Base-by-base conservation (phyloP, 2,797 vertebrate species). In the Cossypha dichroa region DNA sequence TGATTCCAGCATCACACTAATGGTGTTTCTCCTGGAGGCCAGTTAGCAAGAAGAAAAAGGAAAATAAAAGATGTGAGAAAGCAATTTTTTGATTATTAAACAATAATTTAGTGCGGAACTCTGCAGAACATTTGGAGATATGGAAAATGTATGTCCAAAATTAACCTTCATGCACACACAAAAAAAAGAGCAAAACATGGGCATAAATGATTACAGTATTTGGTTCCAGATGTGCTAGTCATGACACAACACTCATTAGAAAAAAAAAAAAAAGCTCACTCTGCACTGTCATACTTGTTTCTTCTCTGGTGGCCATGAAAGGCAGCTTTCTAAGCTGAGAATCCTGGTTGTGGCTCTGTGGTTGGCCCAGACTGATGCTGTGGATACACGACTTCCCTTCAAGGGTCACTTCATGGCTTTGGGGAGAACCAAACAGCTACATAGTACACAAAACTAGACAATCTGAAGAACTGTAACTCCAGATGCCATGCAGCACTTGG, bases 371-470 rank as follows among this genome's bases (percentile, higher is more conserved):
- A 0, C n/a, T 22, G 16, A 25, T 31, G 18, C 29, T n/a, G 46
- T 45, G 40, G 46, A 11, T 17, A 26, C 2, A 1, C 0, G 0
- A 23, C 25, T 69, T 34, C 49, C 20, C 59, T 55, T 14, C 22
- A 26, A 40, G 21, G 16, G 9, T 40, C 36, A 62, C 34, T 82
- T 41, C 2, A 1, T 49, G 36, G 23, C 29, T 60, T 43, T 60
- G 58, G 38, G 55, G 21, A 82, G 18, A 68, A 20, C 6, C 21
- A 51, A 60, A 49, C 2, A 2, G 41, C 34, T 25, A 7, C 0
- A 1, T 5, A 16, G 15, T 59, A 63, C 41, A 46, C 18, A 41
- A 25, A 31, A 19, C 1, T 6, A 45, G 59, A 46, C 40, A 76
- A 28, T 31, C 15, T 43, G 38, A 33, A 40, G 20, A 34, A 60